Evolutionary conservation across 2,113 vertebrate species (phyloP).

Genomic region (Meriones unguiculatus): DNA sequence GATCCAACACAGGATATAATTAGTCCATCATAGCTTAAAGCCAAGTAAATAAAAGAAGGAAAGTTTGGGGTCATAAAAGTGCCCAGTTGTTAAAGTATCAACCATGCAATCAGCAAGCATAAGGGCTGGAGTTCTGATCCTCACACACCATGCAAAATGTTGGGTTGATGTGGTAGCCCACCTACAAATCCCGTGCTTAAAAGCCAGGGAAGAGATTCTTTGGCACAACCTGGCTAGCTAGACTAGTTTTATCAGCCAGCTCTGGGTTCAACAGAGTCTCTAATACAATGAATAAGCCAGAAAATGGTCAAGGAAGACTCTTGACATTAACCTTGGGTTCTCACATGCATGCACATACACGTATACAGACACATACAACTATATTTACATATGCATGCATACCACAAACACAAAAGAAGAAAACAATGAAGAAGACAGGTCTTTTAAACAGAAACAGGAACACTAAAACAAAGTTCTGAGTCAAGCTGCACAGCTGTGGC

Average conservation of each 20-base stretch:
- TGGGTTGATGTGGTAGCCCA: too few relatives aligned
- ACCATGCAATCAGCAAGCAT: neutral
- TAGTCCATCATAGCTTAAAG: neutral
- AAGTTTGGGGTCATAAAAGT: neutral
- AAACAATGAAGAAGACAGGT: neutral
- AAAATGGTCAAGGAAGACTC: neutral
- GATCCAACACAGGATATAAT: neutral
- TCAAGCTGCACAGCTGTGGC: neutral
- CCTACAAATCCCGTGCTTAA: neutral
- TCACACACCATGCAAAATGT: neutral
- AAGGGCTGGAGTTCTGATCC: neutral
- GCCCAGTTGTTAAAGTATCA: neutral
- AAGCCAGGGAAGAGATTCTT: neutral
- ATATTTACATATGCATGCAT: neutral
- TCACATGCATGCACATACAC: too few relatives aligned
- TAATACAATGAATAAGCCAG: neutral
- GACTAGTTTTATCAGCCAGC: neutral
- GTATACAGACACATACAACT: neutral
- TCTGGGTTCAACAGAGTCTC: neutral
- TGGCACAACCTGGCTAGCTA: neutral
- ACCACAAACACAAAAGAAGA: neutral
- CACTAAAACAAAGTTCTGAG: neutral
- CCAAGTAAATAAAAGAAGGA: neutral
- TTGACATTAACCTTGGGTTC: neutral
- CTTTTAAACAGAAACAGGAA: neutral